Conservation (phyloP, 2,113 vertebrate species). For the Vanacampus margaritifer region DNA sequence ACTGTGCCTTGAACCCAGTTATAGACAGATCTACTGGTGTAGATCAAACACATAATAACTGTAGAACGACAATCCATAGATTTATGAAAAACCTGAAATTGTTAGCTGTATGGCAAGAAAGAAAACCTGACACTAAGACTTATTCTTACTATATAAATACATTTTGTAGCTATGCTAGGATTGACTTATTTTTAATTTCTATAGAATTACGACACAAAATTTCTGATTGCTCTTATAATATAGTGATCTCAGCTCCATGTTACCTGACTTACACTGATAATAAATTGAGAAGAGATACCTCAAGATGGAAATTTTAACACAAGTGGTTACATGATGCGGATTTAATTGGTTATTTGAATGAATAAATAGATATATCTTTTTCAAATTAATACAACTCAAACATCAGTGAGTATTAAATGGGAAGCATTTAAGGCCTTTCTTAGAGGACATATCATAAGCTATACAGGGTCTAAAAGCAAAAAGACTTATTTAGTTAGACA, state of each 20-base stretch:
- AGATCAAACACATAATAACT: neutral
- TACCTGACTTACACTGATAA: neutral
- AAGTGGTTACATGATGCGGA: constrained; percentile 5
- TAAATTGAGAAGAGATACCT: neutral
- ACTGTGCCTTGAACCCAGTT: neutral
- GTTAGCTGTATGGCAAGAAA: neutral
- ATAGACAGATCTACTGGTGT: neutral
- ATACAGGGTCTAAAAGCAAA: no score
- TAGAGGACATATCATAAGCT: no score
- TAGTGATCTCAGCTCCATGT: neutral
- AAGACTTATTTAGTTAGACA: no score
- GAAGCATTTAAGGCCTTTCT: neutral
- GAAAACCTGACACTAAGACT: neutral
- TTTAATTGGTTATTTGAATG: neutral
- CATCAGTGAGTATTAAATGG: neutral
- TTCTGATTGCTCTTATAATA: neutral
- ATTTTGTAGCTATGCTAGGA: neutral
- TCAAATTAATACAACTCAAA: neutral
- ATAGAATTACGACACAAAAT: neutral
- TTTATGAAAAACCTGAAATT: neutral
- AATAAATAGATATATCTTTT: neutral
- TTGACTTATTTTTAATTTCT: neutral
- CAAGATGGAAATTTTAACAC: constrained; percentile 4
- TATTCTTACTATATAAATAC: neutral
- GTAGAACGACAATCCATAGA: neutral